Percentiles rank a stretch among this genome's conserved stretches.
Conservation (phyloP, 2,888 invertebrate species). For the Pseudococcus jackbeardsleyi region DNA sequence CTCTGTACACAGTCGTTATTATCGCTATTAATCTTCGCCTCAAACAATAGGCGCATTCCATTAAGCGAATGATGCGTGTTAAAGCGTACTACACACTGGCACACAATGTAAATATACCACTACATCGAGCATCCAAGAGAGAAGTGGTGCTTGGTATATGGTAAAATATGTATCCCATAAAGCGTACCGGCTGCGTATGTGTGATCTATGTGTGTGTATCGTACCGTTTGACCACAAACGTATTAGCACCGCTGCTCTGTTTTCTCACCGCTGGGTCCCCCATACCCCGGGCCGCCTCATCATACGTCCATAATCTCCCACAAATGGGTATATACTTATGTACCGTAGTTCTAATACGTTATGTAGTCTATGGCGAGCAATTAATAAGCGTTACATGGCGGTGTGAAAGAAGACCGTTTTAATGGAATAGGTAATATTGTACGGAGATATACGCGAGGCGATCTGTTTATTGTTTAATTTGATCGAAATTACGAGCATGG, state of each 20-base stretch:
- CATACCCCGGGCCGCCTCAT: neutral
- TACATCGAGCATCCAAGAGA: neutral
- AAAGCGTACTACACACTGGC: neutral
- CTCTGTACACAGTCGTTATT: neutral
- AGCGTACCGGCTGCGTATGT: neutral
- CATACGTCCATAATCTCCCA: neutral
- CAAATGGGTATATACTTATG: neutral
- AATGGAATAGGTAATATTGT: neutral
- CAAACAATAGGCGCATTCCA: slow-evolving; percentile 48
- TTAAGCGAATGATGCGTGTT: slow-evolving; percentile 45
- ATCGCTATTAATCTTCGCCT: slow-evolving; percentile 52
- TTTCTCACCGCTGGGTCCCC: neutral
- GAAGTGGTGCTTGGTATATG: neutral
- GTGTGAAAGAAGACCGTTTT: neutral
- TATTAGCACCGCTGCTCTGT: slow-evolving; percentile 16
- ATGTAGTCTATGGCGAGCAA: neutral
- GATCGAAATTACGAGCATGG: neutral
- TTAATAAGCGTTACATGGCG: neutral
- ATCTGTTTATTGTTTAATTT: slow-evolving; percentile 3
- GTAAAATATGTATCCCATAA: neutral
- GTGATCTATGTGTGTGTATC: slow-evolving; percentile 1
- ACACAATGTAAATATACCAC: neutral
- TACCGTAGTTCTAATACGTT: neutral
- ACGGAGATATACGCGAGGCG: neutral
- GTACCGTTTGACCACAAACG: slow-evolving; percentile 26